phyloP scores from a whole-genome alignment of 2,888 invertebrate species.

The Latrodectus elegans region DNA sequence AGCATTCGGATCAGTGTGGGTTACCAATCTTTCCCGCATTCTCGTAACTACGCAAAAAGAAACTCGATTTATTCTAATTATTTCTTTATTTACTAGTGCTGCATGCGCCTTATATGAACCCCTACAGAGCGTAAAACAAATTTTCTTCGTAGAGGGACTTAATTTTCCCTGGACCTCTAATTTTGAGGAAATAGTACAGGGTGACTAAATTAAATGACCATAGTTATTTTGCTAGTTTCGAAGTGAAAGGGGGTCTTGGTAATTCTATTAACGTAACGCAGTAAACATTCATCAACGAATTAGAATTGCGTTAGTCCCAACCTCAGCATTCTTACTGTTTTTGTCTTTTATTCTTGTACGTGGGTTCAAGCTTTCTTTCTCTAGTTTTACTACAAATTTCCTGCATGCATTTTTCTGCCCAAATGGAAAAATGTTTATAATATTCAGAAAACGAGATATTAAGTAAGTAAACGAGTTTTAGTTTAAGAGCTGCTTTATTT shows the following conservation, averaged over 20 bases:
- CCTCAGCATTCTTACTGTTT: constrained; percentile 11
- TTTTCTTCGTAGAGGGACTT: constrained; percentile 13
- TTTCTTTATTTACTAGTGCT: constrained; percentile 12
- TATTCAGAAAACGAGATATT: no score
- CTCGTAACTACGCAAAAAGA: no score
- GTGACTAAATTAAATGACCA: constrained; percentile 48
- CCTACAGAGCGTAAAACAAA: constrained; percentile 34
- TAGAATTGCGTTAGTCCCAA: constrained; percentile 33
- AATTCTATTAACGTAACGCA: constrained; percentile 46
- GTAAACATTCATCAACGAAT: constrained; percentile 51
- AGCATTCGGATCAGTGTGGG: no score
- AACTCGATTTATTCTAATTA: constrained; percentile 40
- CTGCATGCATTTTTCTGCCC: no score
- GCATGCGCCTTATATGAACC: not conserved
- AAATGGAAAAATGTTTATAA: no score
- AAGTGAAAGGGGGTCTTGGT: not conserved
- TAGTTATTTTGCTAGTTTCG: constrained; percentile 35
- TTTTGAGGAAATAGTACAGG: constrained; percentile 47
- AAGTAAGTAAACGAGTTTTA: no score
- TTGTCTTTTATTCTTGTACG: not conserved
- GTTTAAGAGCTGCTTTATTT: no score
- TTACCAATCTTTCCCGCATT: no score
- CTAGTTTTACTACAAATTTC: not conserved
- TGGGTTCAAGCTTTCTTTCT: not conserved
- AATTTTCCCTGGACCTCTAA: constrained; percentile 38